Evolutionary conservation across 2,113 vertebrate species (phyloP).

Genomic region (Salvator merianae): DNA sequence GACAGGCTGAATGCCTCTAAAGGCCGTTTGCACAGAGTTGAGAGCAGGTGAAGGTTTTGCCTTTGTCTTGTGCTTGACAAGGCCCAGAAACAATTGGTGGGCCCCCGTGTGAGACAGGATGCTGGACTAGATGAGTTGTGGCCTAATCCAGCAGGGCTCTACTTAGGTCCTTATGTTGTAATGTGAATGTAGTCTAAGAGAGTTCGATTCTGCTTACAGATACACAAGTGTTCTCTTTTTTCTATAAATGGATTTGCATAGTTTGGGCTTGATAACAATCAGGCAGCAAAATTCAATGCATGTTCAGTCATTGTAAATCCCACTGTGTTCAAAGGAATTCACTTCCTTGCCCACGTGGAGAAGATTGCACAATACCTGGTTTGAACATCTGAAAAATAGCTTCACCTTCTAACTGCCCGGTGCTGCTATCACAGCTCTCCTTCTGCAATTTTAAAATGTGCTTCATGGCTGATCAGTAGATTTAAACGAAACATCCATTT

Average conservation of each 20-base stretch:
- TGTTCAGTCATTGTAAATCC: not conserved
- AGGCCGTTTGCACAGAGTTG: no score
- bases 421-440: not conserved
- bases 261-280: not conserved
- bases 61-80: no score
- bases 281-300: not conserved
- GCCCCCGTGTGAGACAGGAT: no score
- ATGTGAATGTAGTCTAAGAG: no score
- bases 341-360: not conserved
- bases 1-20: no score
- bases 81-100: no score
- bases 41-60: no score
- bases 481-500: not conserved
- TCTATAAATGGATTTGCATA: not conserved
- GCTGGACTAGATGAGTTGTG: no score
- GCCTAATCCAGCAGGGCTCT: no score
- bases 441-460: not conserved
- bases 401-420: not conserved
- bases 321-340: not conserved
- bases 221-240: not conserved
- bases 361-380: not conserved
- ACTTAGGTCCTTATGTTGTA: no score
- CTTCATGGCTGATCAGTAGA: not conserved
- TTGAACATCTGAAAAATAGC: not conserved
- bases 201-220: not conserved